Evolutionary conservation across 2,113 vertebrate species (phyloP), one percentile per base, ranked within the genome.

Genomic region (Oncorhynchus gorbuscha): DNA sequence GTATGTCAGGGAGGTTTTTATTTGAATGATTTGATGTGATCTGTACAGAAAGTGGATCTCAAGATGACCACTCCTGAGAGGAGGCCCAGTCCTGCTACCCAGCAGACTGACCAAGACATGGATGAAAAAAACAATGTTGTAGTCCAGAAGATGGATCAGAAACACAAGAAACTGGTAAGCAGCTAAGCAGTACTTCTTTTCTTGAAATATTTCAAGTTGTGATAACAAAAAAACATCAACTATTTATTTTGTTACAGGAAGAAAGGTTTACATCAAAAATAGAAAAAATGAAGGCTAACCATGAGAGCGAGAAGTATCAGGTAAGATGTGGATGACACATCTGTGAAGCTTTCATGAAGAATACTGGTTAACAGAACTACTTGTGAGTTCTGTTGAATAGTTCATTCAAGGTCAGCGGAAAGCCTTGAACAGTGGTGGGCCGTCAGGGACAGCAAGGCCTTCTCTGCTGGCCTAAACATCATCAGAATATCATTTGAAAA

Each of bases 121-220:
- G 86, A 86, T 69, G 92, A 93, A 51, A 13, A 28, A 90, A 69
- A 28, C 85, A 71, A 51, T 14, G 3, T 51, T 51, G 49, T 51
- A 3, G 87, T 95, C 73, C 89, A 93, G 0, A 91, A 88, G 64
- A 80, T 97, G 72, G 90, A 94, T 30, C 90, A 94, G n/a, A 91
- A 94, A 76, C 88, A 97, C 4, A 94, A 94, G 77, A 94, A 91
- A 51, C 95, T 97, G 96, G 97, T 97, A 79, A 69, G 81, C 26
- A 71, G 13, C 4, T 16, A 24, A 26, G 1, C 2, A 22, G 5
- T 12, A 3, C 24, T 72, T 73, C 35, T 39, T 39, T 0, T 39
- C 39, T 9, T 39, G 0, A 16, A 16, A 28, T 66, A 18, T 2
- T n/a, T 5, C n/a, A 55, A n/a, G 2, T 20, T 1, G 0, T 69